phyloP scores from a whole-genome alignment of 2,797 vertebrate species.

The Clamator glandarius region DNA sequence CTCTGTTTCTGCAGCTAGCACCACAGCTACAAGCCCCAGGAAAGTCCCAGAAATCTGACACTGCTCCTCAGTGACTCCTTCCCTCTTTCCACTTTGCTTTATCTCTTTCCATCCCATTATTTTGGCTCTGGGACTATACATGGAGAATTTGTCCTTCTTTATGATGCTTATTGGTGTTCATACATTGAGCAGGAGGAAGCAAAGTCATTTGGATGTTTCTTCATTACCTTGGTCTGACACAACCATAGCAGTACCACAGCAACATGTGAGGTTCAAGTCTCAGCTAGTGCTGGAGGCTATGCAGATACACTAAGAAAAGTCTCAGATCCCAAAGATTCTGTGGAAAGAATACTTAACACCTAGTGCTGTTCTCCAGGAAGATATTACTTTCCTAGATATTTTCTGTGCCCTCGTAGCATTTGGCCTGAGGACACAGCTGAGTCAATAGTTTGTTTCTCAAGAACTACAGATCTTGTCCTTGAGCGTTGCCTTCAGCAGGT shows the following conservation, averaged over 20 bases:
- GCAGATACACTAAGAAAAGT: background rate
- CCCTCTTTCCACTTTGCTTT: background rate
- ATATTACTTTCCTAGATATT: background rate
- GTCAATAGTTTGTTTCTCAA: background rate
- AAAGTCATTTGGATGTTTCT: background rate
- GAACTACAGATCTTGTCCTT: background rate
- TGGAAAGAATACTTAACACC: background rate
- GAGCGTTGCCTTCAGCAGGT: background rate
- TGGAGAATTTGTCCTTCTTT: background rate
- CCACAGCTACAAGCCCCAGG: background rate
- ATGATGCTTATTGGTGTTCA: background rate
- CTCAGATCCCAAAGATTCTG: background rate
- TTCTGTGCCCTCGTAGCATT: background rate
- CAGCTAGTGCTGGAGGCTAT: background rate
- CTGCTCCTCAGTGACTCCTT: background rate
- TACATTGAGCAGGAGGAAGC: background rate
- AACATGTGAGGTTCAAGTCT: fast-evolving
- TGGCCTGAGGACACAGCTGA: background rate
- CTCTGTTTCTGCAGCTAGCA: background rate
- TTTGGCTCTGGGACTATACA: background rate
- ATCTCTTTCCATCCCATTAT: background rate
- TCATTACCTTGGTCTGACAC: background rate
- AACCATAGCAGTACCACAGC: background rate
- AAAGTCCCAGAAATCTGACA: background rate
- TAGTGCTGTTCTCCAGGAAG: background rate